Evolutionary conservation across 2,113 vertebrate genomes (phyloP).

Genomic region (Brachyhypopomus gauderio): DNA sequence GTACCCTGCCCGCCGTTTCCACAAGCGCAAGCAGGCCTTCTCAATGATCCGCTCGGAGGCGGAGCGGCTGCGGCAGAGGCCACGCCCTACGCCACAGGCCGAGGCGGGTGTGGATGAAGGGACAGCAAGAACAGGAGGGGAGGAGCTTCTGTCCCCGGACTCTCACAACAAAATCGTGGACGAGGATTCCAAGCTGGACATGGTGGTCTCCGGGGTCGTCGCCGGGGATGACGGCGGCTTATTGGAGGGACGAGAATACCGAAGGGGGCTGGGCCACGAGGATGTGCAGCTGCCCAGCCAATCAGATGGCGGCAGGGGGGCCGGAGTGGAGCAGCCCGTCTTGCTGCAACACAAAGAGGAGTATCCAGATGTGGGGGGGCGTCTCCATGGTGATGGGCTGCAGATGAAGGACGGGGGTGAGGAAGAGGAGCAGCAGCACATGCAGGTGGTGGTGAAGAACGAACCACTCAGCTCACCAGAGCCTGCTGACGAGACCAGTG

Average conservation of each 20-base stretch:
- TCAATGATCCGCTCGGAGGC: constrained; percentile 74
- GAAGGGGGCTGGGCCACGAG: constrained; percentile 78
- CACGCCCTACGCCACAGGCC: constrained; percentile 76
- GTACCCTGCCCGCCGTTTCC: constrained; percentile 87
- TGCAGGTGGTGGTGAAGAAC: constrained; percentile 88
- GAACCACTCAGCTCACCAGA: constrained; percentile 94
- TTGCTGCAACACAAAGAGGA: constrained; percentile 68
- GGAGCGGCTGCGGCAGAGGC: constrained; percentile 83
- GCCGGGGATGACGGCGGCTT: constrained; percentile 68
- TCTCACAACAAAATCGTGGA: constrained; percentile 86
- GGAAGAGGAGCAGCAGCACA: constrained; percentile 69
- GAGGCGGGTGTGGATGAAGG: constrained; percentile 74
- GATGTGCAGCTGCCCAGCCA: constrained; percentile 96
- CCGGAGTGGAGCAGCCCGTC: constrained; percentile 58
- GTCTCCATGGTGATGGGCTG: constrained; percentile 71
- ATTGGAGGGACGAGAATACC: constrained; percentile 69
- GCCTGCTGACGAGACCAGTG: constrained; percentile 87
- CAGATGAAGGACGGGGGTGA: constrained; percentile 73
- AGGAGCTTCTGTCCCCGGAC: constrained; percentile 84
- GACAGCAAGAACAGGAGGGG: constrained; percentile 57
- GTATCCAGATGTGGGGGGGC: constrained; percentile 64
- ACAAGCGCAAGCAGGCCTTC: constrained; percentile 87
- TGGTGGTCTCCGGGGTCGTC: constrained; percentile 51
- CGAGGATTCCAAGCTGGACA: constrained; percentile 81
- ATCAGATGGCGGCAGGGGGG: constrained; percentile 82